These are phyloP conservation scores for Craterocephalus amniculus DNA, from an alignment of 2,797 vertebrate genomes.

Conservation along the genomic window DNA sequence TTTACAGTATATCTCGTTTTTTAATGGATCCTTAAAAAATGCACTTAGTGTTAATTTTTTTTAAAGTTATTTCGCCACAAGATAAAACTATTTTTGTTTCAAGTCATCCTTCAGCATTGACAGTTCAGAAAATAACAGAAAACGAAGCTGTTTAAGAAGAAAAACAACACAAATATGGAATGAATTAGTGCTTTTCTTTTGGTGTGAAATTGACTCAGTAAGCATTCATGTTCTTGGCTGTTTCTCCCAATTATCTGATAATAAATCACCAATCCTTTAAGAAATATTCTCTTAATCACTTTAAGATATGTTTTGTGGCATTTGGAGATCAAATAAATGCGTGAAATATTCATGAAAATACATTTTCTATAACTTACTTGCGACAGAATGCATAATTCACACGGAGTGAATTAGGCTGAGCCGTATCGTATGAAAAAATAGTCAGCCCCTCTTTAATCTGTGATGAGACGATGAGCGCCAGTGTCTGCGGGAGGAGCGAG, in stretches of 20 bases:
- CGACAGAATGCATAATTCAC: constrained; percentile 70
- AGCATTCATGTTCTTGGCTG: background rate
- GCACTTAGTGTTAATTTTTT: no score
- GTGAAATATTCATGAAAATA: constrained; percentile 50
- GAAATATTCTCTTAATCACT: constrained; percentile 6
- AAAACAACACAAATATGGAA: constrained; percentile 10
- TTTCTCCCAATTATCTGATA: background rate
- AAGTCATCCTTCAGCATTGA: constrained; percentile 9
- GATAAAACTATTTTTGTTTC: background rate
- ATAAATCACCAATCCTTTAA: constrained; percentile 11
- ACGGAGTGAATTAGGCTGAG: constrained; percentile 51
- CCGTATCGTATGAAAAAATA: constrained; percentile 40
- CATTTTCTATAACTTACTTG: constrained; percentile 37
- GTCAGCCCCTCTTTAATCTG: constrained; percentile 55
- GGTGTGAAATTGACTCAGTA: background rate
- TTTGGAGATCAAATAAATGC: constrained; percentile 29
- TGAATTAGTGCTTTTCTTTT: background rate
- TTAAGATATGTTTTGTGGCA: constrained; percentile 11
- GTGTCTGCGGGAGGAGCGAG: constrained; percentile 42
- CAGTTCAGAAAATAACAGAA: constrained; percentile 31
- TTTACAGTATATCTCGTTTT: no score
- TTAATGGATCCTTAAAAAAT: no score
- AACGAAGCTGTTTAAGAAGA: constrained; percentile 5
- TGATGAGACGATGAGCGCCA: constrained; percentile 38
- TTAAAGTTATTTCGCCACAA: background rate